Percentiles rank a stretch among this genome's conserved stretches.
phyloP scores from a whole-genome alignment of 2,797 vertebrate genomes.

The Microctenopoma stevenorrisi region DNA sequence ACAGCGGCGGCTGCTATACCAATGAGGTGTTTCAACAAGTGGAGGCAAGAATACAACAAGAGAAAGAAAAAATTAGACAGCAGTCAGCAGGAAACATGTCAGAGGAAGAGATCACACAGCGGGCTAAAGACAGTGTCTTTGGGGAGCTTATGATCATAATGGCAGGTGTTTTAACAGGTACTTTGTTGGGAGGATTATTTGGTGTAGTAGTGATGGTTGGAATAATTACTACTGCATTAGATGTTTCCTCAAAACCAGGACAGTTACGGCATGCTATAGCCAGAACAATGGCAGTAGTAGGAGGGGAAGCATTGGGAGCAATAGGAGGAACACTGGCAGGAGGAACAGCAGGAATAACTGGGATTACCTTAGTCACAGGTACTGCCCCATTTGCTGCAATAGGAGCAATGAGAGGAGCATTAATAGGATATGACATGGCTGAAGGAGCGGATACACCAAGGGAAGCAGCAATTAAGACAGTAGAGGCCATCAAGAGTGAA shows the following conservation, averaged over 20 bases:
- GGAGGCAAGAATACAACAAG: background rate
- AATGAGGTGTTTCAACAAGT: background rate
- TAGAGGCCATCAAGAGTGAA: background rate
- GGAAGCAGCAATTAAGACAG: conserved; percentile 2
- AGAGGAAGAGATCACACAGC: accelerated
- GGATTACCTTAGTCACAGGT: background rate
- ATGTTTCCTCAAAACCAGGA: no score
- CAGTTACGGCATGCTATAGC: no score
- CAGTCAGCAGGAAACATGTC: background rate
- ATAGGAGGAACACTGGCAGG: background rate
- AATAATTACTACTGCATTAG: accelerated
- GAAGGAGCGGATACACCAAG: background rate
- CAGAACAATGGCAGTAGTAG: accelerated
- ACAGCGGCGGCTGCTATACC: background rate
- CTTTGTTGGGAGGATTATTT: background rate
- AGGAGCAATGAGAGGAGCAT: background rate
- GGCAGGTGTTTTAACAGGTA: background rate
- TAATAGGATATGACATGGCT: background rate
- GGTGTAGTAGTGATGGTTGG: background rate
- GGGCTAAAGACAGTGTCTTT: background rate
- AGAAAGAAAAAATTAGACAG: accelerated
- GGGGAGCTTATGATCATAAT: accelerated
- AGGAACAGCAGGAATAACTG: background rate
- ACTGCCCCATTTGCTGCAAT: background rate
- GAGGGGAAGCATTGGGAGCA: background rate